Base-by-base conservation (phyloP, 2,888 invertebrate genomes). In the Agrenia bidenticulata region DNA sequence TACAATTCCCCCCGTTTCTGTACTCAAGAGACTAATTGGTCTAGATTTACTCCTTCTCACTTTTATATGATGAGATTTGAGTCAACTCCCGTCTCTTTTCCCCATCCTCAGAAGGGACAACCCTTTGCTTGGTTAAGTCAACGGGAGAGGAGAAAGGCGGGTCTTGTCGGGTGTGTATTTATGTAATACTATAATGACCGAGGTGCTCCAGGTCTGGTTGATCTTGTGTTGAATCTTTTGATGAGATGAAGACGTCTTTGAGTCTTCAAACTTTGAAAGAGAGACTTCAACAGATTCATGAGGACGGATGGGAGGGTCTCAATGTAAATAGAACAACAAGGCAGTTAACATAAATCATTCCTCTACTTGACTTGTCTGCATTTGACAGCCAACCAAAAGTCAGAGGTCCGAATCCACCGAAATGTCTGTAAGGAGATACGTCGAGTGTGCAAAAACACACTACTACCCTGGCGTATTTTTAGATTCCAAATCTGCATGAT, bases 281-380 rank as follows among this genome's bases (percentile, higher is more conserved):
- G 32, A 32, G 32, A 32, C 32, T 32, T 32, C 11, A 32, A 11
- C 5, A 32, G 32, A 32, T 32, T 32, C 32, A 11, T 32, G 32
- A 32, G 32, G 32, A 32, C 4, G 32, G 11, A 11, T 32, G 4
- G 32, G 11, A 32, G 11, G 4, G 32, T 45, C 15, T 4, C 15
- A 45, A 45, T 17, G 45, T 23, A 51, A 51, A 51, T 51, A 51
- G 51, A 24, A 51, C 51, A 51, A 51, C 51, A 51, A 7, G 51
- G 51, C 51, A 55, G 55, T 55, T 55, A 55, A 32, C 55, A 55
- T 55, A 55, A 55, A 55, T 55, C 55, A 55, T 27, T 26, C 21
- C 23, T 27, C 27, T 55, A 27, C 24, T 55, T 55, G 55, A 55
- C 55, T 55, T 55, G 11, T 32, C 32, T 32, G 7, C 9, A 5